Base-by-base conservation (phyloP, 1,140 invertebrate species). In the Pseudomyrmex dendroicus region DNA sequence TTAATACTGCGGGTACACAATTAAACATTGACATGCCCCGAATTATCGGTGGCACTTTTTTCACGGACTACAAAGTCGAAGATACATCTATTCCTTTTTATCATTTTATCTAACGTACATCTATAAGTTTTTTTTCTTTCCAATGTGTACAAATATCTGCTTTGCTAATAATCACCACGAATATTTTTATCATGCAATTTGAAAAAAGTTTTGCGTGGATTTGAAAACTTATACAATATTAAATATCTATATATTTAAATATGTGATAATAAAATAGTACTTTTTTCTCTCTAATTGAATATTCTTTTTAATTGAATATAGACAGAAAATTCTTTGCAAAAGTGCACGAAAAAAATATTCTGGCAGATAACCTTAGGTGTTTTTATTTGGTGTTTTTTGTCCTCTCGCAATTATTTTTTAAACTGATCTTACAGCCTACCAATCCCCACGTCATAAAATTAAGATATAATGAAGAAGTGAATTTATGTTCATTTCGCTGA, bases 401-500 rank as follows among this genome's bases (percentile, higher is more conserved):
- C 20, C 17, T 12, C 35, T 66, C 48, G 62, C 44, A 59, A 5
- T 46, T 7, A 10, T 82, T 80, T 2, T 48, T 1, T 44, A 35
- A 35, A 35, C 52, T 66, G 62, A 76, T 9, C 72, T 77, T 83
- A 66, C 20, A 67, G 15, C 82, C 66, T 80, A 80, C 12, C 46
- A n/a, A 48, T n/a, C 22, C 52, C 76, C 46, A 44, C 57, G 50
- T 82, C 46, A 54, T 57, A 70, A 80, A 87, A 91, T 89, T 90
- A 90, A 91, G 76, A 80, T 89, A 73, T 90, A 76, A 80, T 82
- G 77, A 91, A 89, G 90, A 92, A 90, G 91, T 93, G 90, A 88
- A 92, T 80, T 91, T 86, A 93, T 83, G 90, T 92, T 94, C 93
- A 93, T 94, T 92, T 80, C 48, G 76, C 44, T 54, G 92, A 89